Percentiles rank a stretch among this genome's conserved stretches.
phyloP scores from a whole-genome alignment of 1,140 invertebrate species.

The Zaprionus ornatus region DNA sequence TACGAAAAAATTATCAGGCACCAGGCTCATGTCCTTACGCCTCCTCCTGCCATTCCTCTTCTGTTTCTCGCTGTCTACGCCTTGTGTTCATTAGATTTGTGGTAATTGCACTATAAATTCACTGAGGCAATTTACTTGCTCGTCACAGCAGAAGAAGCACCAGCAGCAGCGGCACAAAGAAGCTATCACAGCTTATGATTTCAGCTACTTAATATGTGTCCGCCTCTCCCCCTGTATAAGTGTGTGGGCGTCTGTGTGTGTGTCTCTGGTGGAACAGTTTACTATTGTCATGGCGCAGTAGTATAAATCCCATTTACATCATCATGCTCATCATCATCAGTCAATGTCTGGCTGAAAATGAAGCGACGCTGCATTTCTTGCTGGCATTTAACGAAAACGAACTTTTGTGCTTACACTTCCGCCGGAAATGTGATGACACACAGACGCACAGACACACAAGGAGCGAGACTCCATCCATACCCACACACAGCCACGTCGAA shows the following conservation, averaged over 20 bases:
- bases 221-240: not conserved
- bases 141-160: conserved; percentile 44
- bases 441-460: conserved; percentile 38
- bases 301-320: conserved; percentile 79
- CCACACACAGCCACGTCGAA: not conserved
- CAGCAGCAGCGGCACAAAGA: conserved; percentile 24
- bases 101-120: conserved; percentile 78
- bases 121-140: conserved; percentile 72
- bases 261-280: conserved; percentile 59
- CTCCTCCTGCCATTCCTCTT: not conserved
- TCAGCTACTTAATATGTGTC: conserved; percentile 56
- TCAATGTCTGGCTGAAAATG: conserved; percentile 74
- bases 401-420: conserved; percentile 81
- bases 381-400: conserved; percentile 76
- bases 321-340: conserved; percentile 81
- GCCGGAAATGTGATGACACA: conserved; percentile 72
- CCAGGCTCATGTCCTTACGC: not conserved
- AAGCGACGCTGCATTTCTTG: conserved; percentile 80
- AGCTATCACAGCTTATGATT: conserved; percentile 78
- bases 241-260: conserved; percentile 31
- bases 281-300: conserved; percentile 78
- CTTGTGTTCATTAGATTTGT: conserved; percentile 66
- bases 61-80: not conserved
- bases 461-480: not conserved
- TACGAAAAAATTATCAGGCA: conserved; percentile 13